Base-by-base conservation (phyloP, 2,113 vertebrate genomes). In the Sarotherodon lohbergeri region DNA sequence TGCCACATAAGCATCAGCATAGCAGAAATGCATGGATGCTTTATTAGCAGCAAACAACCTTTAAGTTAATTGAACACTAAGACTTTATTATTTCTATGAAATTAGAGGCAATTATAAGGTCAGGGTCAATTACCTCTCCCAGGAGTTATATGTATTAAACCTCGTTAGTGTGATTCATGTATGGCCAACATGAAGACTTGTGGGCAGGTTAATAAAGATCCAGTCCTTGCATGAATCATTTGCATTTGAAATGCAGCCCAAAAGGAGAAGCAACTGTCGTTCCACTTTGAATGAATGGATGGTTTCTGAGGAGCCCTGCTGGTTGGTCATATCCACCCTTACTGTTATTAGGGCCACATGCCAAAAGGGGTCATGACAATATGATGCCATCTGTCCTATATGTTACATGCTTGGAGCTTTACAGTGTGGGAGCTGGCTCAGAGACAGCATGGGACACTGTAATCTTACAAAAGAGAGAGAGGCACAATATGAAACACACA, bases 321-420 rank as follows among this genome's bases (percentile, higher is more conserved):
- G 86, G 82, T 90, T 84, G 78, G 50, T 73, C 36, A 50, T 81
- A 90, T 80, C 83, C 83, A 61, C 56, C 27, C 19, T 19, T 41
- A 24, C 57, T 80, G 56, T 9, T 78, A 41, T 9, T 61, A 89
- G 80, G 43, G 84, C 94, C n/a, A 27, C 1, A 3, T 2, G 86
- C 90, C 91, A 92, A 86, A 68, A 90, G 71, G 81, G 55, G 82
- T 89, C 87, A 92, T 94, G 90, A 92, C 82, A 88, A 93, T 80
- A 84, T 13, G 29, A 17, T 5, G 78, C 90, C 93, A 90, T 90
- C 90, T 95, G 90, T 92, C 76, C 88, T 94, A 80, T 90, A 84
- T 82, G 91, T 81, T 83, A 81, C 52, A 86, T 2, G 82, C 87
- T 88, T 83, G 63, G 82, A 88, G 92, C 88, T 83, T 89, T 88